phyloP scores from a whole-genome alignment of 2,113 vertebrate species.

The Cyanoderma ruficeps region DNA sequence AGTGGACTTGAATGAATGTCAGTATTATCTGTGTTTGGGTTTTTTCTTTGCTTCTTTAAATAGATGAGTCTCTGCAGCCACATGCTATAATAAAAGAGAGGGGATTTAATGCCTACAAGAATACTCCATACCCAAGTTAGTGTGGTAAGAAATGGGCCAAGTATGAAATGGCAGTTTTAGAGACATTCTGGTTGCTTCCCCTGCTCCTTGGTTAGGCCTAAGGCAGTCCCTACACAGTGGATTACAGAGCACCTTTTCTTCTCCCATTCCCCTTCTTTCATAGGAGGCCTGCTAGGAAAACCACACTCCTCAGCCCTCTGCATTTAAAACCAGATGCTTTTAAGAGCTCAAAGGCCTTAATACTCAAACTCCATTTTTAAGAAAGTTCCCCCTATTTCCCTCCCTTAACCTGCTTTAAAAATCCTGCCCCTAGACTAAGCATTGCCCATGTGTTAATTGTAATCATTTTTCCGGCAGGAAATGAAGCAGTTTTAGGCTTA shows the following conservation, averaged over 20 bases:
- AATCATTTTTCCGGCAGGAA: slow-evolving; percentile 32
- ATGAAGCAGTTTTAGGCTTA: neutral
- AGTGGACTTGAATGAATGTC: neutral
- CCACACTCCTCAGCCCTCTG: neutral
- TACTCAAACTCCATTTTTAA: neutral
- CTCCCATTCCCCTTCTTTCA: neutral
- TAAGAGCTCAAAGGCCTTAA: neutral
- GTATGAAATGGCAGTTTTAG: neutral
- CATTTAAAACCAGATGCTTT: neutral
- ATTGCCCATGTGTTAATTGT: neutral
- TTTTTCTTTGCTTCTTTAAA: neutral
- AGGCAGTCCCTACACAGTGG: neutral
- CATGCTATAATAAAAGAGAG: neutral
- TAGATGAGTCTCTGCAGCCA: neutral
- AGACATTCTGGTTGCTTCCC: neutral
- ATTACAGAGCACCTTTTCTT: neutral
- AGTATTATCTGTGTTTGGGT: neutral
- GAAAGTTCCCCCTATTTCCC: neutral
- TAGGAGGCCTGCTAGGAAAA: neutral
- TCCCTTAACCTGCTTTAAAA: neutral
- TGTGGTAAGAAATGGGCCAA: neutral
- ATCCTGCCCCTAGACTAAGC: neutral
- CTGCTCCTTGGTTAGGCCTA: neutral
- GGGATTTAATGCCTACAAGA: neutral
- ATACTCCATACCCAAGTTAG: neutral